A percentile compares a stretch with the other conserved stretches of the same genome.
Evolutionary conservation across 64 coral and sea anemone species (phyloP).

Genomic region (Cladopsammia gracilis): DNA sequence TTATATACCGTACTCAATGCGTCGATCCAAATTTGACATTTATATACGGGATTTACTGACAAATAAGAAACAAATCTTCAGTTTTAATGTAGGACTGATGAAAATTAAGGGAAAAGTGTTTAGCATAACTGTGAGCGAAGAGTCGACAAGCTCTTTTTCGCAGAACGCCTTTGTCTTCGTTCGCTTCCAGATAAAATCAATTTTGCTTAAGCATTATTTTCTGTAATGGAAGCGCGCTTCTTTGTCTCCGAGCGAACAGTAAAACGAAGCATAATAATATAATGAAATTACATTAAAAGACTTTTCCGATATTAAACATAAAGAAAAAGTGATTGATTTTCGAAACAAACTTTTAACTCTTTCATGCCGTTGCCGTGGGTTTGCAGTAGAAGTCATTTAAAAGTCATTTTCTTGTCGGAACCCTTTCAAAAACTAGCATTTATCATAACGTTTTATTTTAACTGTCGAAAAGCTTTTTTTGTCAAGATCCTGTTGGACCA

Average conservation of each 20-base stretch:
- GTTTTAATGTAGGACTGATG: neutral
- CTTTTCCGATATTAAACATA: slow-evolving; percentile 39
- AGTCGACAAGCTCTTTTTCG: neutral
- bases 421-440: neutral
- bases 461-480: neutral
- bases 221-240: slow-evolving; percentile 8
- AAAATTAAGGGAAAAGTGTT: neutral
- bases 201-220: slow-evolving; percentile 25
- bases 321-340: slow-evolving; percentile 56
- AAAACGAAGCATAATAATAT: slow-evolving; percentile 12
- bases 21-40: neutral
- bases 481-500: neutral
- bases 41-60: neutral
- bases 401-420: slow-evolving; percentile 42
- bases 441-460: neutral
- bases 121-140: neutral
- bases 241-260: slow-evolving; percentile 7
- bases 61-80: neutral
- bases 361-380: neutral
- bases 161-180: neutral
- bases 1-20: neutral
- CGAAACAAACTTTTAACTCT: slow-evolving; percentile 31
- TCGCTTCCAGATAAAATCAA: slow-evolving; percentile 24
- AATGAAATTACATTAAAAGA: slow-evolving; percentile 46
- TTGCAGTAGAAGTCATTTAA: slow-evolving; percentile 48